Evolutionary conservation across 2,888 invertebrate genomes (phyloP), one percentile per base, ranked within the genome.

Genomic region (Eupithecia vulgata): DNA sequence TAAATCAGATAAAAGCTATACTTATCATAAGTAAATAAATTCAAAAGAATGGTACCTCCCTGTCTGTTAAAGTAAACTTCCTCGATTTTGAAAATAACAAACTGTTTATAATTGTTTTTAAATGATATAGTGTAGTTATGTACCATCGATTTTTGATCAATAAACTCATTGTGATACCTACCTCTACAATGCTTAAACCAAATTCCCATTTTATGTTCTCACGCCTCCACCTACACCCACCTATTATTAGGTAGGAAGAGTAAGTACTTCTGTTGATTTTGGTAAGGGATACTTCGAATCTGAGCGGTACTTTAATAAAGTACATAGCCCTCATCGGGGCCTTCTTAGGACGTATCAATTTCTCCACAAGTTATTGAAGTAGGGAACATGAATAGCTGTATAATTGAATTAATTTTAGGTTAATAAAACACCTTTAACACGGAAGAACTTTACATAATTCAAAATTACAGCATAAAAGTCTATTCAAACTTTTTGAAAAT

Each of bases 171-270:
- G 61, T 48, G 17, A 17, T 68, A 15, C 52, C 45, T n/a, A 59
- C 52, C 45, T 45, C 2, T 34, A 1, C 5, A 52, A 70, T 57
- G 34, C 15, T 30, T 30, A 17, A 8, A 61, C 13, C 34, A 61
- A 64, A 64, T n/a, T 37, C 15, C 13, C 59, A 67, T 42, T 61
- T 65, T 6, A 40, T 12, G 62, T 76, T 76, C 76, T 66, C 76
- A 76, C 76, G 76, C 72, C 68, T 67, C 37, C 15, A 35, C 45
- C 48, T 45, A 72, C 74, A 48, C 74, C 76, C 72, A 76, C 76
- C 68, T 30, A n/a, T 15, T 40, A 40, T 25, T 65, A 42, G 25
- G 12, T 65, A 12, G 21, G 42, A 25, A 61, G 34, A 17, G 66
- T 62, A 68, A 17, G 66, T 62, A 68, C 73, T 74, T 68, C 45